Evolutionary conservation across 2,113 vertebrate species (phyloP).

Genomic region (Heloderma charlesbogerti): DNA sequence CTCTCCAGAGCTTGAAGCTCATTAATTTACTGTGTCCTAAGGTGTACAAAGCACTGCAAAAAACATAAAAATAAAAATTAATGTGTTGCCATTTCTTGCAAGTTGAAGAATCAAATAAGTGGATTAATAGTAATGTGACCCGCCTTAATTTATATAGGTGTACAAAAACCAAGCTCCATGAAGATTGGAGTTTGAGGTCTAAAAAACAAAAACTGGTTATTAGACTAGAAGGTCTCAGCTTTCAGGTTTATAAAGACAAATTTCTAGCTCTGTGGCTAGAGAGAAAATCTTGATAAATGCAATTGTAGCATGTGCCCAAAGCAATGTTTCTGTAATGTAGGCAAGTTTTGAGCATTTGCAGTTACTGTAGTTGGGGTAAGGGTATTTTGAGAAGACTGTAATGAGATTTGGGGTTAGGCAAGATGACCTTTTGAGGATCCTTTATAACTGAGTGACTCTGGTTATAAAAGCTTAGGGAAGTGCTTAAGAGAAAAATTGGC

Average conservation of each 20-base stretch:
- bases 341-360: not conserved
- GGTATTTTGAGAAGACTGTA: not conserved
- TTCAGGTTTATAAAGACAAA: not conserved
- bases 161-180: not conserved
- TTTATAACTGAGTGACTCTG: not conserved
- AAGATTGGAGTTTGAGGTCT: not conserved
- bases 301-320: not conserved
- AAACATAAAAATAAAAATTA: conserved; percentile 13
- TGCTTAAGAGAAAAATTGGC: not conserved
- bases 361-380: not conserved
- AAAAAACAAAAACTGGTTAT: not conserved
- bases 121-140: conserved; percentile 31
- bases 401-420: not conserved
- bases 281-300: conserved; percentile 6
- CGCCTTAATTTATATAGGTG: conserved; percentile 6
- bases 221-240: not conserved
- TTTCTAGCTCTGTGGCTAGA: not conserved
- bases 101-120: conserved; percentile 48
- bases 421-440: not conserved
- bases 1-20: conserved; percentile 4
- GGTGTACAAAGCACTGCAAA: not conserved
- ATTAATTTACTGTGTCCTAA: conserved; percentile 38
- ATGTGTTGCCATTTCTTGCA: conserved; percentile 26
- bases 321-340: not conserved
- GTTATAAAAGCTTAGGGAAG: not conserved